These are phyloP conservation scores for Bimastos eiseni DNA, from an alignment of 2,888 invertebrate species.

Conservation along the genomic window DNA sequence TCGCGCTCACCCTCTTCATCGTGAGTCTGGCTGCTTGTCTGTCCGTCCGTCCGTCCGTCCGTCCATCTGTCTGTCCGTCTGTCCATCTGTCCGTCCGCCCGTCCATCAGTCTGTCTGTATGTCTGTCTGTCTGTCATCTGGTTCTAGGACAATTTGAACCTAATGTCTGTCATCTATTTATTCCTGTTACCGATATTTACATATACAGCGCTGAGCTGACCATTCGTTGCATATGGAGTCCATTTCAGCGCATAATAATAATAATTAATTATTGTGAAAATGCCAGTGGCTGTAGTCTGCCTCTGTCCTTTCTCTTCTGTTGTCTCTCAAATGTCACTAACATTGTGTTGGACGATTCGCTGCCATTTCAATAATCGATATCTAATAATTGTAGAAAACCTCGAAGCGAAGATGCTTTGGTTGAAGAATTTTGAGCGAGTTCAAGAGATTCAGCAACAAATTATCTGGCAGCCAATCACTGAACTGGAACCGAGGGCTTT, in stretches of 20 bases:
- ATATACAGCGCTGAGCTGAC: too few species aligned
- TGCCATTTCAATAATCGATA: too few species aligned
- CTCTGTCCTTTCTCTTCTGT: too few species aligned
- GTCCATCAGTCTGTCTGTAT: neutral
- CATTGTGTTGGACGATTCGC: too few species aligned
- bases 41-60: too few species aligned
- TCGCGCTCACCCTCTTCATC: neutral
- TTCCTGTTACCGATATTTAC: neutral
- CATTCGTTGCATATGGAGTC: too few species aligned
- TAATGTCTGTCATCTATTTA: neutral
- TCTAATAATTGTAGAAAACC: slow-evolving; percentile 63
- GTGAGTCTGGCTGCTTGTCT: too few species aligned
- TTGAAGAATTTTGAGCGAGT: slow-evolving; percentile 71
- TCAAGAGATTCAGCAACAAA: slow-evolving; percentile 69
- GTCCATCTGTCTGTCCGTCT: neutral
- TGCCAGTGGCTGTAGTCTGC: too few species aligned
- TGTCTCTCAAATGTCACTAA: too few species aligned
- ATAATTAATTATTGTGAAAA: too few species aligned
- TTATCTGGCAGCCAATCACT: slow-evolving; percentile 69
- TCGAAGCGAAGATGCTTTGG: slow-evolving; percentile 72
- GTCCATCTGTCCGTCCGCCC: neutral
- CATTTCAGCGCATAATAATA: too few species aligned
- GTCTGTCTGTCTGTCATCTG: neutral
- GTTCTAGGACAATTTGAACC: too few species aligned
- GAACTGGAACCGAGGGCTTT: slow-evolving; percentile 69